Percentiles rank a stretch among this genome's conserved stretches.
phyloP scores from a whole-genome alignment of 2,797 vertebrate species.

The Phataginus tricuspis region DNA sequence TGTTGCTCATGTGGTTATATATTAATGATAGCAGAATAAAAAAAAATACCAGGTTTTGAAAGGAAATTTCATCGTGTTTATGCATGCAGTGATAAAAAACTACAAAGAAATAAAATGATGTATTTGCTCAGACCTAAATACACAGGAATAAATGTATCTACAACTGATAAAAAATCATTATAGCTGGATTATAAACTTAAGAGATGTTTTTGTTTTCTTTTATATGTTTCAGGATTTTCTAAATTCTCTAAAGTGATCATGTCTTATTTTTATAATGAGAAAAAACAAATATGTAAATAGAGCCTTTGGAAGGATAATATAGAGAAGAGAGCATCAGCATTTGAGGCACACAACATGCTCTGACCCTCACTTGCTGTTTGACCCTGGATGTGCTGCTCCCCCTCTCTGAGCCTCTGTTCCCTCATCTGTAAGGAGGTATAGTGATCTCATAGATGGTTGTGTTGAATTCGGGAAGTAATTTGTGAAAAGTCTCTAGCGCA shows the following conservation, averaged over 20 bases:
- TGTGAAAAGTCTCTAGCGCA: not conserved
- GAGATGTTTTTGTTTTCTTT: not conserved
- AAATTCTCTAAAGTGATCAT: not conserved
- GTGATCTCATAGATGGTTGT: not conserved
- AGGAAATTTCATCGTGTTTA: not conserved
- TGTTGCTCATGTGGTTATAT: too few relatives aligned
- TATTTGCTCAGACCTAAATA: not conserved
- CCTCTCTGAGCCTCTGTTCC: not conserved
- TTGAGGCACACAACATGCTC: rapidly evolving
- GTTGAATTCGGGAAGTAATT: not conserved
- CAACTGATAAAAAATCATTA: not conserved
- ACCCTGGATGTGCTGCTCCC: not conserved
- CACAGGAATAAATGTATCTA: not conserved
- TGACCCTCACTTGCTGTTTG: not conserved
- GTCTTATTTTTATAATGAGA: not conserved
- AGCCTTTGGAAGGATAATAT: not conserved
- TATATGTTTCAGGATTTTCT: not conserved
- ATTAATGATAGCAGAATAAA: too few relatives aligned
- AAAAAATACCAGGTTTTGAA: not conserved
- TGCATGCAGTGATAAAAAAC: not conserved
- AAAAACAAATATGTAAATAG: not conserved
- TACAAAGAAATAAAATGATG: not conserved
- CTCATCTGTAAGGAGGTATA: not conserved
- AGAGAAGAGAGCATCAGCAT: not conserved
- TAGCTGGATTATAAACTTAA: not conserved